Percentiles rank a stretch among this genome's conserved stretches.
These are phyloP conservation scores for Zhengitettix transpicula DNA, from an alignment of 2,888 invertebrate species.

Conservation along the genomic window DNA sequence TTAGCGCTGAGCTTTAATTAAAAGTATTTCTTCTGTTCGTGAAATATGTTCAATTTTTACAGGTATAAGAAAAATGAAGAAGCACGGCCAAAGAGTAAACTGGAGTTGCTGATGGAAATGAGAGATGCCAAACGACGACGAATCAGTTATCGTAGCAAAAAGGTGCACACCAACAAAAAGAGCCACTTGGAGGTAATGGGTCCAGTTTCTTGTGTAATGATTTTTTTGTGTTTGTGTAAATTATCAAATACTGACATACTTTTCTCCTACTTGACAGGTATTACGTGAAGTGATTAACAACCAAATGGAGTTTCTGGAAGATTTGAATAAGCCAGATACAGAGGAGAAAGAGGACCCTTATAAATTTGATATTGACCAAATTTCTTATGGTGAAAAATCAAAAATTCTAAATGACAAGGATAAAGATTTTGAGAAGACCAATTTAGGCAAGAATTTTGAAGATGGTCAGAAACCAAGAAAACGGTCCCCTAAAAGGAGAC, in stretches of 20 bases:
- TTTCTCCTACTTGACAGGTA: background rate
- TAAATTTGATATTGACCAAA: too few species aligned
- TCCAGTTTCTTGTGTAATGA: background rate
- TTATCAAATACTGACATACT: background rate
- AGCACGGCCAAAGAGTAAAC: slow-evolving; percentile 18
- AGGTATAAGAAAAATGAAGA: slow-evolving; percentile 12
- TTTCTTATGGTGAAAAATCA: too few species aligned
- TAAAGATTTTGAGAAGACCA: too few species aligned
- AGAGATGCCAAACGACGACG: slow-evolving; percentile 42
- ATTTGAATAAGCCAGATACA: background rate
- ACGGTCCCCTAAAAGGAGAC: too few species aligned
- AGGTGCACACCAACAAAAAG: slow-evolving; percentile 34
- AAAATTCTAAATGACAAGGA: too few species aligned
- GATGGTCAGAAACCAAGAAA: too few species aligned
- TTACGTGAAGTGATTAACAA: background rate
- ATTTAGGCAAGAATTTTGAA: too few species aligned
- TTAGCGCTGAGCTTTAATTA: background rate
- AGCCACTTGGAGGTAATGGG: slow-evolving; percentile 35
- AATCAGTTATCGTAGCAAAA: slow-evolving; percentile 32
- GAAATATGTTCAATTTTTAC: background rate
- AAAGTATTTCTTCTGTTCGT: background rate
- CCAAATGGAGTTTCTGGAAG: background rate
- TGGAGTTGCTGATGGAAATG: slow-evolving; percentile 33
- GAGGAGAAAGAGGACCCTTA: background rate
- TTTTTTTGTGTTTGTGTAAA: background rate